A percentile compares a stretch with the other conserved stretches of the same genome.
Conservation (phyloP, 2,888 invertebrate genomes). For the Protonemura montana region DNA sequence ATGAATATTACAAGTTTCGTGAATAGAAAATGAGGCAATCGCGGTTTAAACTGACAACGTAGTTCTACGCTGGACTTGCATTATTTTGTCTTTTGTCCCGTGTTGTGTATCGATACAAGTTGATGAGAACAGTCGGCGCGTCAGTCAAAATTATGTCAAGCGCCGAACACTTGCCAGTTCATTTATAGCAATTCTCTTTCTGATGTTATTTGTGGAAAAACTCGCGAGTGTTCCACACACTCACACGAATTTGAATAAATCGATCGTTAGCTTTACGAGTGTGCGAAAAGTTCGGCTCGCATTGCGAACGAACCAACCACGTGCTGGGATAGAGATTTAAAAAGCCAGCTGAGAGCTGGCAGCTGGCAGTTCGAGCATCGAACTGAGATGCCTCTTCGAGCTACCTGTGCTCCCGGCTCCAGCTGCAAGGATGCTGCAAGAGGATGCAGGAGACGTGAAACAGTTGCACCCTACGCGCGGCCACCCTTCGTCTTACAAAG, state of each 20-base stretch:
- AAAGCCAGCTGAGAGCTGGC: background rate
- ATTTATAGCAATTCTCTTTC: background rate
- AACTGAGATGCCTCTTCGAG: background rate
- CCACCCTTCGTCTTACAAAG: background rate
- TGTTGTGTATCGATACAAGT: background rate
- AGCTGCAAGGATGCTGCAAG: background rate
- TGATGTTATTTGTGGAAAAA: background rate
- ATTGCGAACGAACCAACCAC: background rate
- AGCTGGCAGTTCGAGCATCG: background rate
- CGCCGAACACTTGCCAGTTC: background rate
- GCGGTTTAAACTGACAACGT: background rate
- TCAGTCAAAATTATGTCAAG: background rate
- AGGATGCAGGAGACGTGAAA: background rate
- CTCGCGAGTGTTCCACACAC: background rate
- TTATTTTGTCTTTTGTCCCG: background rate
- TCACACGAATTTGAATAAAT: background rate
- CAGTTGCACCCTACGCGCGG: conserved; percentile 20
- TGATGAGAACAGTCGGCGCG: background rate
- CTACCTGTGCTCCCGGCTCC: background rate
- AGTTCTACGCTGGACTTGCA: background rate
- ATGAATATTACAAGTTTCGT: background rate
- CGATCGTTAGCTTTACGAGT: background rate
- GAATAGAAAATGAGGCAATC: background rate
- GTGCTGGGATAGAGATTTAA: background rate
- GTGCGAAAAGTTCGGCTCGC: background rate